phyloP scores from a whole-genome alignment of 2,113 vertebrate species.

The Cyanistes caeruleus region DNA sequence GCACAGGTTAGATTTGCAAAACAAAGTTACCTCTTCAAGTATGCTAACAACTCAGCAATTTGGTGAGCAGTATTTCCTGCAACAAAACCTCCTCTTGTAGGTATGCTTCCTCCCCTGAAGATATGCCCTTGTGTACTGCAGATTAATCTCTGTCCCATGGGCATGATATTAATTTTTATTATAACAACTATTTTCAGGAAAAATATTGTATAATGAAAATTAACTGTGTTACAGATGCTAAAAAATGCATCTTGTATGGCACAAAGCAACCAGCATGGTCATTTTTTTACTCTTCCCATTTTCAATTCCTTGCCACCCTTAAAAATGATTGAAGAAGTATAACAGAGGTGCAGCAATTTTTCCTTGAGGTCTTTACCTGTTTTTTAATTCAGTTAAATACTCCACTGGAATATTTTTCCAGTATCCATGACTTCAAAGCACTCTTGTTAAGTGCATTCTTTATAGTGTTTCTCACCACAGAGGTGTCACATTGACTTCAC shows the following conservation, averaged over 20 bases:
- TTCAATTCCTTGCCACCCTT: not conserved
- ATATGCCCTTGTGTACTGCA: not conserved
- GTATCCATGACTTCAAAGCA: not conserved
- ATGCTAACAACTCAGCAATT: not conserved
- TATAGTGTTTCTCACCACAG: not conserved
- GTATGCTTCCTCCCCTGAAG: not conserved
- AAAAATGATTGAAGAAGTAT: not conserved
- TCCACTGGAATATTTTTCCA: not conserved
- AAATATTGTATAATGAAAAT: not conserved
- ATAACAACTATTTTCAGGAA: not conserved
- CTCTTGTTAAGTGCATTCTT: not conserved
- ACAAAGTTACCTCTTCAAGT: not conserved
- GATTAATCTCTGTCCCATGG: not conserved
- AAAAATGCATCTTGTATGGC: not conserved
- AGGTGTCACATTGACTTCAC: not conserved
- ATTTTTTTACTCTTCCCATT: not conserved
- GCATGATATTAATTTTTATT: not conserved
- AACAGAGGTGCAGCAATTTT: not conserved
- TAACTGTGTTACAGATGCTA: not conserved
- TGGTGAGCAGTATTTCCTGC: not conserved
- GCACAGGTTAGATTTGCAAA: not conserved
- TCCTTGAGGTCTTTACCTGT: not conserved
- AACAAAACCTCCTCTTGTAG: not conserved
- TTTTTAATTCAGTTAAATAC: not conserved
- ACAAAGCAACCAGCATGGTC: not conserved